These are phyloP conservation scores for Platorchestia sp. DNA, from an alignment of 1,140 invertebrate genomes.

Conservation along the genomic window DNA sequence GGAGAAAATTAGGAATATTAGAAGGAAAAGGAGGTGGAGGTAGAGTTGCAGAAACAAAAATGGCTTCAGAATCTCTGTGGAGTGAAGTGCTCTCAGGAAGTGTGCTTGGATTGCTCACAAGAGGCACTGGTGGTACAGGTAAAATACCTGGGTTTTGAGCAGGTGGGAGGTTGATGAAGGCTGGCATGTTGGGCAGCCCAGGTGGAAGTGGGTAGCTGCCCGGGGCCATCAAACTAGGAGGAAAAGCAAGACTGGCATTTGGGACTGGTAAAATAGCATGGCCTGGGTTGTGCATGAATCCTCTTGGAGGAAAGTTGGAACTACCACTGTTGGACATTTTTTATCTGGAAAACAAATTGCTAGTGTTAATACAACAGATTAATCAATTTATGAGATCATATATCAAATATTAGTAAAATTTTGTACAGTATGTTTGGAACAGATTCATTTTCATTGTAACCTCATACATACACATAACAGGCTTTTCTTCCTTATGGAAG, in stretches of 20 bases:
- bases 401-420: too few species aligned
- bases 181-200: neutral
- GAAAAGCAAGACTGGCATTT: neutral
- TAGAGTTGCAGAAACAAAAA: neutral
- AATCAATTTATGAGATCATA: neutral
- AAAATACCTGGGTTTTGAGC: neutral
- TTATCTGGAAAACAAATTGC: neutral
- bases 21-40: neutral
- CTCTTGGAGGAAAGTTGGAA: neutral
- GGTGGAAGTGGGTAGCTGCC: neutral
- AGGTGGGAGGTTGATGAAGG: neutral
- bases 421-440: too few species aligned
- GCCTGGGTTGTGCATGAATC: neutral
- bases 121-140: neutral
- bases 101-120: neutral
- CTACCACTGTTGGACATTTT: neutral
- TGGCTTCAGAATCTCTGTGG: too few species aligned
- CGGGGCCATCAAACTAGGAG: neutral
- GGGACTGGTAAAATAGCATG: neutral
- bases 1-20: neutral
- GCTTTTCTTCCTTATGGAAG: too few species aligned
- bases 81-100: too few species aligned
- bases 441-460: too few species aligned
- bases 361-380: neutral
- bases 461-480: too few species aligned